Conservation (phyloP, 2,113 vertebrate genomes). For the Triplophysa tibetana region DNA sequence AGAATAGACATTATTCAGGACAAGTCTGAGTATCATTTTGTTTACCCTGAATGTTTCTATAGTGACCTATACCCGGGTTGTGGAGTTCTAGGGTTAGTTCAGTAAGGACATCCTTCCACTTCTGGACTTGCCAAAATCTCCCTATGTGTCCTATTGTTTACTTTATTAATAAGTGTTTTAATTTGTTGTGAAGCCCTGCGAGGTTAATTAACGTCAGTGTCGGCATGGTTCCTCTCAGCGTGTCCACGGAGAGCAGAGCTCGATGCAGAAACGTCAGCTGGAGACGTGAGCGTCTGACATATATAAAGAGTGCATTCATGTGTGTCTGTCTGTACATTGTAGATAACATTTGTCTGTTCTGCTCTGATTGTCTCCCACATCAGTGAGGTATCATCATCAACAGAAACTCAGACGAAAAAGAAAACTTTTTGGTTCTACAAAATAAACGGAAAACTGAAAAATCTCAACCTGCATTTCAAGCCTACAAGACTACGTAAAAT, state of each 20-base stretch:
- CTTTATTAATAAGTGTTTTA: slow-evolving; percentile 60
- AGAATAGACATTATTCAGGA: too few relatives aligned
- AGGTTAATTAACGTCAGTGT: slow-evolving; percentile 60
- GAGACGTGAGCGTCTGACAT: slow-evolving; percentile 55
- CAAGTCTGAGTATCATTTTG: too few relatives aligned
- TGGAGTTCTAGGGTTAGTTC: neutral
- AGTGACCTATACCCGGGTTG: too few relatives aligned
- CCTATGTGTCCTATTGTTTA: slow-evolving; percentile 49
- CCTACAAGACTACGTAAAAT: too few relatives aligned
- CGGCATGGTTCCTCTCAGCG: slow-evolving; percentile 46
- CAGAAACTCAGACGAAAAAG: neutral
- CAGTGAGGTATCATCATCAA: neutral
- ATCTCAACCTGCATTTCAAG: too few relatives aligned
- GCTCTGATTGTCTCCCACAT: slow-evolving; percentile 31
- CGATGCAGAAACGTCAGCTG: slow-evolving; percentile 43
- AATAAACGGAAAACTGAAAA: too few relatives aligned
- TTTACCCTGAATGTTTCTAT: too few relatives aligned
- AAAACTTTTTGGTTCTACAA: too few relatives aligned
- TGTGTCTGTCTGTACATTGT: slow-evolving; percentile 47
- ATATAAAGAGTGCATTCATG: slow-evolving; percentile 20
- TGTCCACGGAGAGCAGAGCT: slow-evolving; percentile 39
- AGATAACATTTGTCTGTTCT: slow-evolving; percentile 31
- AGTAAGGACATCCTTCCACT: neutral
- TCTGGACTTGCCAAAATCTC: slow-evolving; percentile 45
- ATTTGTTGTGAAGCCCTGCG: slow-evolving; percentile 58